Base-by-base conservation (phyloP, 2,797 vertebrate species). In the Bucorvus abyssinicus region DNA sequence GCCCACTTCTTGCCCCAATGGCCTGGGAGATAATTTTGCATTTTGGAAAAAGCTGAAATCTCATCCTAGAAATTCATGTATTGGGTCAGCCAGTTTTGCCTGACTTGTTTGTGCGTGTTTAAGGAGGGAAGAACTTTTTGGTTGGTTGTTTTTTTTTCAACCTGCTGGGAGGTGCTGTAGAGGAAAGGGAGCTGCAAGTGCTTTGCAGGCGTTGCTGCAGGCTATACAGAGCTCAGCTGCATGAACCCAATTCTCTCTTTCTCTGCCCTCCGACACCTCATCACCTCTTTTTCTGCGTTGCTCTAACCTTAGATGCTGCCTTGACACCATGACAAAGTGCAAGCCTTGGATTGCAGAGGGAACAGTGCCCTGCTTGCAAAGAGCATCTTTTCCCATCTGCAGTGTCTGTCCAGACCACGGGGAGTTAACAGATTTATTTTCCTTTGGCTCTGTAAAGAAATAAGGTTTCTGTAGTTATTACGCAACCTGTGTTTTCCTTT, bases 11-110 rank as follows among this genome's bases (percentile, higher is more conserved):
- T 3, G 0, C 23, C 30, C 18, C 14, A 17, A 19, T 40, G 34
- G 24, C 38, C 27, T 1, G 0, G 14, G n/a, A 52, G 42, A 32
- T 67, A 44, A 12, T 38, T 57, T 21, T 34, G 23, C 1, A 0
- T 34, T 73, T 52, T 1, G 5, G 73, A 56, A 55, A 50, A 40
- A 75, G 36, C 19, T 1, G 1, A 22, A 36, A 45, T 86, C 50
- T 86, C 77, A 65, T 32, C 56, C 52, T 79, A 42, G 24, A 71
- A 76, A 16, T n/a, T 24, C 18, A 36, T 32, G 14, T 56, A 24
- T 42, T 57, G 40, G 63, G 34, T 61, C 65, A 56, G 26, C 9
- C 14, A 53, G 50, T 67, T 79, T 73, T 0, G 1, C 15, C 69
- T 4, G 29, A 59, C 29, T 24, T 42, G 49, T 15, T 19, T 47